A percentile compares a stretch with the other conserved stretches of the same genome.
phyloP scores from a whole-genome alignment of 2,888 invertebrate genomes.

The Deroplatys truncata region DNA sequence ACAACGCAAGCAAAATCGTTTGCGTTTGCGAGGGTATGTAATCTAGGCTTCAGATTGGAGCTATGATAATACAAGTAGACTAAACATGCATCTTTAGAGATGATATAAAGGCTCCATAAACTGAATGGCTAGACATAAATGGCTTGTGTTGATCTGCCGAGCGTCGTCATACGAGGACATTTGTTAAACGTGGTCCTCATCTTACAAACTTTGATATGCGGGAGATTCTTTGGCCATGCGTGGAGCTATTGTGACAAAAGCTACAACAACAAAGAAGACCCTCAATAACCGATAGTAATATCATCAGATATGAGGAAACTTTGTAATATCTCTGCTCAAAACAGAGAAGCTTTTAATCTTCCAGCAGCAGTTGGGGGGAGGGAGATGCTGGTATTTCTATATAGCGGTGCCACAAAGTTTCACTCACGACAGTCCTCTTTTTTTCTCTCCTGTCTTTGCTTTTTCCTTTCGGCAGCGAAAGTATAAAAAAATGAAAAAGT shows the following conservation, averaged over 20 bases:
- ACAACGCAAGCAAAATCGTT: too few relatives aligned
- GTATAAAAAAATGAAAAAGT: background rate
- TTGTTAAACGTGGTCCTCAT: too few relatives aligned
- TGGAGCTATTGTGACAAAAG: background rate
- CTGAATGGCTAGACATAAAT: too few relatives aligned
- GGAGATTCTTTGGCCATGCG: background rate
- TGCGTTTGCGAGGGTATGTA: too few relatives aligned
- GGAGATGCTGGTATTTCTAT: background rate
- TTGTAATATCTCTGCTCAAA: background rate
- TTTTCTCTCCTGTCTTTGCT: background rate
- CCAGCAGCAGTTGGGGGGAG: background rate
- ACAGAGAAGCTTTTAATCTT: background rate
- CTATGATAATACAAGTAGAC: too few relatives aligned
- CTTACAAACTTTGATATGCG: too few relatives aligned
- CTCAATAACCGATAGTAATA: background rate
- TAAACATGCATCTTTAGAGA: too few relatives aligned
- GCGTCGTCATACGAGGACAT: too few relatives aligned
- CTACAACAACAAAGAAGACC: background rate
- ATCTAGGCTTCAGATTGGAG: too few relatives aligned
- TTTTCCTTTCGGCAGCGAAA: background rate
- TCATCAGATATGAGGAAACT: background rate
- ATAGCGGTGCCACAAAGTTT: background rate
- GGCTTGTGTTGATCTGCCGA: too few relatives aligned
- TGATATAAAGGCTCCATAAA: too few relatives aligned
- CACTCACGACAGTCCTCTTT: background rate